Percentiles rank a stretch among this genome's conserved stretches.
Conservation (phyloP, 2,797 vertebrate genomes). For the Champsocephalus esox region DNA sequence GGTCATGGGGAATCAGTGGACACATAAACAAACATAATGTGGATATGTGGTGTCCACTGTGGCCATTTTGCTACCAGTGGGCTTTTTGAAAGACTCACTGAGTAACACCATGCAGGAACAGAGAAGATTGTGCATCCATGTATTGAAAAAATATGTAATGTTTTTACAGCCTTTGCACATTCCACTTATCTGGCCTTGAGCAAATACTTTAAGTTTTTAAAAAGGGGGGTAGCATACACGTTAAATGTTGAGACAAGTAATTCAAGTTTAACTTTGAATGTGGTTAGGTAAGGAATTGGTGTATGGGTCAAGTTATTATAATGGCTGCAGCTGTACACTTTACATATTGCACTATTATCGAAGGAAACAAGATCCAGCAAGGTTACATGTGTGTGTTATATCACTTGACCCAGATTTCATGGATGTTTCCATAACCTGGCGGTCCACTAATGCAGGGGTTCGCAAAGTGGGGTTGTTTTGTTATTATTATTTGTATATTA, state of each 20-base stretch:
- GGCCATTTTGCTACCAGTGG: no score
- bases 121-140: no score
- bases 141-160: neutral
- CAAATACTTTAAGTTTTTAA: neutral
- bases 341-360: neutral
- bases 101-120: neutral
- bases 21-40: neutral
- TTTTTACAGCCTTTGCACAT: neutral
- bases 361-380: neutral
- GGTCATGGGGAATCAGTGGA: neutral
- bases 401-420: conserved; percentile 45
- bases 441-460: neutral
- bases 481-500: no score
- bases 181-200: neutral
- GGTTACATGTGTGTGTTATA: conserved; percentile 28
- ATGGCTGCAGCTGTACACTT: neutral
- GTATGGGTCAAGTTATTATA: neutral
- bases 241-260: neutral
- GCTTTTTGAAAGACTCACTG: neutral
- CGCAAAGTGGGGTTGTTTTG: no score
- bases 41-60: neutral
- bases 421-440: neutral
- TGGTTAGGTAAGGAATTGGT: no score
- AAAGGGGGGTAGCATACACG: neutral
- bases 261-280: neutral